These are phyloP conservation scores for Pseudonaja textilis DNA, from an alignment of 2,113 vertebrate species.

Conservation along the genomic window DNA sequence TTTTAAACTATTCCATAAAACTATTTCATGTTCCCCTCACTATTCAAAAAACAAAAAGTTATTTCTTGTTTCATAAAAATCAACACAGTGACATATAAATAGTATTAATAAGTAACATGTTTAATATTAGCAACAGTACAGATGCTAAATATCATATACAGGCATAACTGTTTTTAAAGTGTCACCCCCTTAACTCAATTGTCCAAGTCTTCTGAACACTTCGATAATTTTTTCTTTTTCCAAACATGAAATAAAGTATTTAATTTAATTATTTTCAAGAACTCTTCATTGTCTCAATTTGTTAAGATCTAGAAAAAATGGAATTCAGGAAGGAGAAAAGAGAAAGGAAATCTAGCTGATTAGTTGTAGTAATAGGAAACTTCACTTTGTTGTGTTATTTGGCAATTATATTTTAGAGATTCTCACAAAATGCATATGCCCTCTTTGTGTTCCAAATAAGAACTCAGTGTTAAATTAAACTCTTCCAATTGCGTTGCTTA, in stretches of 20 bases:
- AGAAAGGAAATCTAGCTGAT: not conserved
- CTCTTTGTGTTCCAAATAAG: constrained; percentile 38
- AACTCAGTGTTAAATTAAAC: constrained; percentile 51
- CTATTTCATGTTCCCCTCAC: not conserved
- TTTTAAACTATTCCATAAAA: not conserved
- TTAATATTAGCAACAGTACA: not conserved
- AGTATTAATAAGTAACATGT: not conserved
- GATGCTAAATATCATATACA: not conserved
- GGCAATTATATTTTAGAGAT: not conserved
- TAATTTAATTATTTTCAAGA: not conserved
- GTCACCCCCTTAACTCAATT: not conserved
- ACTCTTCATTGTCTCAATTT: not conserved
- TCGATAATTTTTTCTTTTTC: not conserved
- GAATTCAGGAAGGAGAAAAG: not conserved
- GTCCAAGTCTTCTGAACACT: not conserved
- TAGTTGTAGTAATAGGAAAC: not conserved
- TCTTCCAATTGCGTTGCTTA: constrained; percentile 49
- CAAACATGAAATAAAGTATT: not conserved
- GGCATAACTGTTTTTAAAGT: not conserved
- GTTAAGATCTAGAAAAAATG: not conserved
- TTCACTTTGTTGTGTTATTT: not conserved
- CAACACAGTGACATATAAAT: not conserved
- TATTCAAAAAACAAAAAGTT: not conserved
- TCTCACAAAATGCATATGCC: not conserved
- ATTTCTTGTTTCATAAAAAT: not conserved